Evolutionary conservation across 1,140 invertebrate genomes (phyloP).

Genomic region (Reticulitermes speratus): DNA sequence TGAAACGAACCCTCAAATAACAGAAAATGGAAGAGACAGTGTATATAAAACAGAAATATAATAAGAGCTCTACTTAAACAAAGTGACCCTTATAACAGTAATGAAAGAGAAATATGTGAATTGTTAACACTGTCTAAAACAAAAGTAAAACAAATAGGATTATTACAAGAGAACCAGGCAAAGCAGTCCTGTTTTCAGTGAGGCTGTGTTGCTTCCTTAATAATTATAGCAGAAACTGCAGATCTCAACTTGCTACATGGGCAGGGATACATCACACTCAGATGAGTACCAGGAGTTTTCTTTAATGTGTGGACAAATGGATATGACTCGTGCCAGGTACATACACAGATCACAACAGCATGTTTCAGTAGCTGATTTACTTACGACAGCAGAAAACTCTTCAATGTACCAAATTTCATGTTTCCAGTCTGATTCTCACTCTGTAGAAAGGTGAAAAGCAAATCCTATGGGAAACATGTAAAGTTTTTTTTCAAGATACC

Average conservation of each 20-base stretch:
- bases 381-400: slow-evolving; percentile 13
- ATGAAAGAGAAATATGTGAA: no score
- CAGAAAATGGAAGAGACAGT: no score
- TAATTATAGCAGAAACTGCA: not conserved
- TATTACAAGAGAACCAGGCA: no score
- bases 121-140: no score
- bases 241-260: not conserved
- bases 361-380: not conserved
- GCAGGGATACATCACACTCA: not conserved
- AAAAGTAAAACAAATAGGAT: no score
- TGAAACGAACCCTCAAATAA: no score
- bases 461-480: not conserved
- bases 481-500: not conserved
- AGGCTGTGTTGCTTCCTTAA: no score
- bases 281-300: not conserved
- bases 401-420: slow-evolving; percentile 10
- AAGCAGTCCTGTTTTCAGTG: no score
- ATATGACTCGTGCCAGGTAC: not conserved
- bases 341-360: not conserved
- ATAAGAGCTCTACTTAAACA: no score
- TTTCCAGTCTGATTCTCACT: not conserved
- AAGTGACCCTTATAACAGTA: no score
- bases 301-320: not conserved
- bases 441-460: not conserved
- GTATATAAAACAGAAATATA: no score